Evolutionary conservation across 2,888 invertebrate species (phyloP), one percentile per base, ranked within the genome.

Genomic region (Esperia sulphurella): DNA sequence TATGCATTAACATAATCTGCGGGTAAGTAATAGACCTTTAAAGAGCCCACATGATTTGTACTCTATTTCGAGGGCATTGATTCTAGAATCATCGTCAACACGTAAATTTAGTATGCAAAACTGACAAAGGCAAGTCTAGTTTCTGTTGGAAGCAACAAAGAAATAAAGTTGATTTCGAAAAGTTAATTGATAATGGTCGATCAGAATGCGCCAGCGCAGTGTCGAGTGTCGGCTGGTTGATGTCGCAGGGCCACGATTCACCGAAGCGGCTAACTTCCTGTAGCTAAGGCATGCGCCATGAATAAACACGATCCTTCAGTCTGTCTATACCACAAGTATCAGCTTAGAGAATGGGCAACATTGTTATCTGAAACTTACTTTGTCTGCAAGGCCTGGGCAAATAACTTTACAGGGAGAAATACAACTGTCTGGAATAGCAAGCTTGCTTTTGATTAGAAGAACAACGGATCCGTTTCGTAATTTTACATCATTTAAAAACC

Each of bases 201-300:
- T 77, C 72, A 75, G 70, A 76, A 79, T 79, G 73, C 70, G 52
- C 38, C 44, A 53, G 50, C 37, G 62, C 60, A 68, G 71, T 75
- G 70, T 79, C 70, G 68, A 71, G 71, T 75, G 73, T 63, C 70
- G 70, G 66, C 64, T 49, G 47, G 42, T 38, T 43, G 65, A 66
- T 65, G 21, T 21, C 21, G 67, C 59, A 54, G 54, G 57, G 64
- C 59, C 54, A 65, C 66, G 71, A 78, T 86, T 86, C 85, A 75
- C 55, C 72, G 86, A 85, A 85, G 63, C 68, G 68, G 63, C 73
- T 53, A 69, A 77, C 80, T 83, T 87, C 85, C 85, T 84, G 84
- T 68, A 73, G 76, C 67, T 64, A 61, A 68, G 61, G 71, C 75
- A 68, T 81, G 75, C 63, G 75, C 68, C 70, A 75, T 83, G 81